phyloP scores from a whole-genome alignment of 2,113 vertebrate species.

The Ceratotherium simum region DNA sequence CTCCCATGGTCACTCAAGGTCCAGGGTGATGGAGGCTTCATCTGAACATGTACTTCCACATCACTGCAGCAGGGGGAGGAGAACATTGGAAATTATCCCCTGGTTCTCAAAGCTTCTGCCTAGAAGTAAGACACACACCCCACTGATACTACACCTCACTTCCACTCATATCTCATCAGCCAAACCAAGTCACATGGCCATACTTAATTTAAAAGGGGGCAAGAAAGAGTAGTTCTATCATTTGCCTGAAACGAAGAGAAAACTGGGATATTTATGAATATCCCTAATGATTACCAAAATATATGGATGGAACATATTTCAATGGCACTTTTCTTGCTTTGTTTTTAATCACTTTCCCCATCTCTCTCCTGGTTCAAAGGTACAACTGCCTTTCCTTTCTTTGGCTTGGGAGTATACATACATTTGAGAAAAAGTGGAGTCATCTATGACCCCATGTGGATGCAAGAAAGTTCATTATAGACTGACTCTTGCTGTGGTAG shows the following conservation, averaged over 20 bases:
- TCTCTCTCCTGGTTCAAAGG: not conserved
- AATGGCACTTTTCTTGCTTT: not conserved
- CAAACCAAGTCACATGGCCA: not conserved
- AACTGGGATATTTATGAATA: not conserved
- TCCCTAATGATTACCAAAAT: not conserved
- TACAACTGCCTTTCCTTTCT: not conserved
- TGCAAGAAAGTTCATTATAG: not conserved
- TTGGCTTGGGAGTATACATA: not conserved
- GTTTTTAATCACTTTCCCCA: conserved; percentile 31
- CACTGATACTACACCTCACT: not conserved
- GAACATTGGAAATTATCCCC: not conserved
- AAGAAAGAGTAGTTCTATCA: not conserved
- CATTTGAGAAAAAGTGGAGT: not conserved
- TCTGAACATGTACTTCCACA: not conserved
- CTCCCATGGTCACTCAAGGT: not conserved
- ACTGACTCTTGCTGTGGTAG: not conserved
- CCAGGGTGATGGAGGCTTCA: not conserved
- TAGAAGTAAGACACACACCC: not conserved
- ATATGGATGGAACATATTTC: not conserved
- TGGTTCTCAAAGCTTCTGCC: not conserved
- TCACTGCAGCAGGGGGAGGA: not conserved
- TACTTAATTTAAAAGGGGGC: not conserved
- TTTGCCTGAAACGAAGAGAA: not conserved
- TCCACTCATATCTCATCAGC: not conserved
- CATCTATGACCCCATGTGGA: not conserved